phyloP scores from a whole-genome alignment of 2,888 invertebrate genomes.

The Sarcophaga subvicina region DNA sequence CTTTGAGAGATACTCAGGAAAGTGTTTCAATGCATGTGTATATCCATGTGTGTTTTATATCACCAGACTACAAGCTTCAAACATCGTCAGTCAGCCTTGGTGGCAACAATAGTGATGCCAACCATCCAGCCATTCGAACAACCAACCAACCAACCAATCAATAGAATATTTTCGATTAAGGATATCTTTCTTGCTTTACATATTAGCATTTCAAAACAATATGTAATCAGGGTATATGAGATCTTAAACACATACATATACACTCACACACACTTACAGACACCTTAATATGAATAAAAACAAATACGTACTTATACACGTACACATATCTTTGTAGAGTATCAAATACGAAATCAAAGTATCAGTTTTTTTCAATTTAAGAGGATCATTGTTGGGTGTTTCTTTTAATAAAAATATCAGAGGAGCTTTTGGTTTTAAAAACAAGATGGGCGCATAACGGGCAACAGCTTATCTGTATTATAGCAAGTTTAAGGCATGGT shows the following conservation, averaged over 20 bases:
- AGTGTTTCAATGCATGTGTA: too few relatives aligned
- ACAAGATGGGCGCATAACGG: not conserved
- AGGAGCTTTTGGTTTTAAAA: conserved; percentile 5
- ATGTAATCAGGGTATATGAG: conserved; percentile 51
- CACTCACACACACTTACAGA: conserved; percentile 11
- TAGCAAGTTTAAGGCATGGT: too few relatives aligned
- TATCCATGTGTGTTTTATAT: too few relatives aligned
- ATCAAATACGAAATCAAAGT: conserved; percentile 46
- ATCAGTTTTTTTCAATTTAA: conserved; percentile 30
- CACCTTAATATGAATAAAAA: not conserved
- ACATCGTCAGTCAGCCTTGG: conserved; percentile 13
- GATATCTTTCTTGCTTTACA: conserved; percentile 38
- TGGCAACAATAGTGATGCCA: conserved; percentile 13
- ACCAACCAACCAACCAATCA: too few relatives aligned
- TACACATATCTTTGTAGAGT: conserved; percentile 45
- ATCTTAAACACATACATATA: conserved; percentile 35
- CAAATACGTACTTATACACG: conserved; percentile 5
- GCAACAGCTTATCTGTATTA: too few relatives aligned
- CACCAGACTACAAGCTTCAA: conserved; percentile 1
- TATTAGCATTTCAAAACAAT: not conserved
- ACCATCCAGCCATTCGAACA: not conserved
- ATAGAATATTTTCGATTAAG: conserved; percentile 51
- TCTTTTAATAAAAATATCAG: conserved; percentile 25
- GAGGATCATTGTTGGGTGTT: conserved; percentile 53
- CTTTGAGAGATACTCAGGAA: not conserved